Conservation (phyloP, 2,113 vertebrate genomes). For the Cairina moschata region DNA sequence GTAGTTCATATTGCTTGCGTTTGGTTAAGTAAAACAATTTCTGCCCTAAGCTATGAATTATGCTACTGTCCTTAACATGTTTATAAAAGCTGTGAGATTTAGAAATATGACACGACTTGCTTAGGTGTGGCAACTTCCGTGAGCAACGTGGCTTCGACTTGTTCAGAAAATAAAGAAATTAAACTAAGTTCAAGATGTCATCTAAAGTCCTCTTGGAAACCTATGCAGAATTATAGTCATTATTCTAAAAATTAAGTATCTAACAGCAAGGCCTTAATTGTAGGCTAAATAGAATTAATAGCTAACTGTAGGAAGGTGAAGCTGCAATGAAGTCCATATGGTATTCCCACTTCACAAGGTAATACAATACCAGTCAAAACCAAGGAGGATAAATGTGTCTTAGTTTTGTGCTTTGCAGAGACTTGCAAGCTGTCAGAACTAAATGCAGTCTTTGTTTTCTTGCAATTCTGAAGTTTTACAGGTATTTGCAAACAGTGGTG, state of each 20-base stretch:
- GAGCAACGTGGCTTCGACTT: neutral
- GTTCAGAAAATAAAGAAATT: neutral
- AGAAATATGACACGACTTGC: neutral
- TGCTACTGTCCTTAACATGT: neutral
- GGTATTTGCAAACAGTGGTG: neutral
- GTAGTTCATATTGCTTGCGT: neutral
- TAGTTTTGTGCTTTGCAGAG: neutral
- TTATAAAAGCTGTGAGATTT: neutral
- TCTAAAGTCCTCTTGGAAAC: neutral
- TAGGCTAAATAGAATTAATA: neutral
- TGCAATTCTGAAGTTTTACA: neutral
- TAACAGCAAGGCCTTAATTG: neutral
- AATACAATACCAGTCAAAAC: neutral
- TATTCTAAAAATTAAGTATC: neutral
- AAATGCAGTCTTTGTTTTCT: neutral
- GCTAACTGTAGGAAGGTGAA: neutral
- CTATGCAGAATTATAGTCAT: fast-evolving
- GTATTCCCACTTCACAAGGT: neutral
- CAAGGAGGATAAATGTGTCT: neutral
- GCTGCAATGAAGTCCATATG: neutral
- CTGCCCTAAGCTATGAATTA: neutral
- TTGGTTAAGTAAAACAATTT: neutral
- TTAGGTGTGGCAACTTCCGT: neutral
- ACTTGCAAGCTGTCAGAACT: neutral
- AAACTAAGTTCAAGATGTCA: neutral